Percentiles rank a stretch among this genome's conserved stretches.
Evolutionary conservation across 2,888 invertebrate species (phyloP).

Genomic region (Acanthopleura granulata): DNA sequence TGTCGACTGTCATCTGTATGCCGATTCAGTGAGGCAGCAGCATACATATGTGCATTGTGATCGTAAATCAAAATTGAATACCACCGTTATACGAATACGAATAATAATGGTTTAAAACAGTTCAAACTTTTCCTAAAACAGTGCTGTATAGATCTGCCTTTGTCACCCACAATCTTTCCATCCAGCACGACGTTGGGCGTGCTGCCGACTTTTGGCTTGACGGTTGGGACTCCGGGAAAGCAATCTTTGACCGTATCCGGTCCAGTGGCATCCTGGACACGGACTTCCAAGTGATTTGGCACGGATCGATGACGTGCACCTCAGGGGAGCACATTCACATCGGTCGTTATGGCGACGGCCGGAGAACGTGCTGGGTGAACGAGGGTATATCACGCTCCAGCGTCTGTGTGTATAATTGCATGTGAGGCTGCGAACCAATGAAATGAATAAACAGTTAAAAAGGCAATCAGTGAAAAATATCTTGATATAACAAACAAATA

Average conservation of each 20-base stretch:
- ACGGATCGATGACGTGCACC: slow-evolving; percentile 16
- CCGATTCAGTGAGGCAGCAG: too few relatives aligned
- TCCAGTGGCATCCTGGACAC: slow-evolving; percentile 14
- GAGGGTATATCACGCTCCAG: slow-evolving; percentile 7
- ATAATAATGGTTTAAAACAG: too few relatives aligned
- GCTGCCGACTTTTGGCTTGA: slow-evolving; percentile 19
- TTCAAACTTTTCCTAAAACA: too few relatives aligned
- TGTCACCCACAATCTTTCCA: not conserved
- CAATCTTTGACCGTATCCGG: not conserved
- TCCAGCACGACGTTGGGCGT: slow-evolving; percentile 10
- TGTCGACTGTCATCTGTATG: too few relatives aligned
- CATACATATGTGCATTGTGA: too few relatives aligned
- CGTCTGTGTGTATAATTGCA: slow-evolving; percentile 13
- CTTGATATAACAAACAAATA: too few relatives aligned
- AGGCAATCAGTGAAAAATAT: too few relatives aligned
- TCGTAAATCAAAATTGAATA: too few relatives aligned
- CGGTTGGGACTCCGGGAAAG: not conserved
- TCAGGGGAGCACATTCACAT: slow-evolving; percentile 18
- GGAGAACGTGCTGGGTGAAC: slow-evolving; percentile 20
- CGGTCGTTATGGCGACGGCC: slow-evolving; percentile 15
- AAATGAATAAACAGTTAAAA: too few relatives aligned
- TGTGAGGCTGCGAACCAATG: not conserved
- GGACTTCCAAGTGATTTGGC: slow-evolving; percentile 19
- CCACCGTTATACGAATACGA: too few relatives aligned
- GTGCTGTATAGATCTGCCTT: too few relatives aligned